These are phyloP conservation scores for Sesia bembeciformis DNA, from an alignment of 2,888 invertebrate genomes.

Conservation along the genomic window DNA sequence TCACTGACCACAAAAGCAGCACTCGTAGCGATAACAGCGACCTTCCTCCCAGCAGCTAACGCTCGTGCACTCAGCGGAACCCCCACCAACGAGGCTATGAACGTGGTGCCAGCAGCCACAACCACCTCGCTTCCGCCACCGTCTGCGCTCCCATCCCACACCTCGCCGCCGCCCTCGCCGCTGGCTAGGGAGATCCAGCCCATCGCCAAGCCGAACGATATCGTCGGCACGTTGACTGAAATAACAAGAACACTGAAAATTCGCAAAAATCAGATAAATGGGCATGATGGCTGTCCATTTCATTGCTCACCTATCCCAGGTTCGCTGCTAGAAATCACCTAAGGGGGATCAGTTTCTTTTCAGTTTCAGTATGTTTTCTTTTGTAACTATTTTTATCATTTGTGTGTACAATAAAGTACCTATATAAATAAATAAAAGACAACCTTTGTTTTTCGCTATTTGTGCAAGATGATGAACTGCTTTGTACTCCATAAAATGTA, in stretches of 20 bases:
- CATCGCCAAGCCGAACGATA: slow-evolving; percentile 47
- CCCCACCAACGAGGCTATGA: slow-evolving; percentile 29
- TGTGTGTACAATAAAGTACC: too few species aligned
- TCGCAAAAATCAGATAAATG: too few species aligned
- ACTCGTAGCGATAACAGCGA: slow-evolving; percentile 36
- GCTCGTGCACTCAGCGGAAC: slow-evolving; percentile 41
- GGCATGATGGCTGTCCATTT: too few species aligned
- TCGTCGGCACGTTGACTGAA: slow-evolving; percentile 45
- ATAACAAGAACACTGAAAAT: slow-evolving; percentile 1
- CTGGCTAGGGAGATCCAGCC: slow-evolving; percentile 53
- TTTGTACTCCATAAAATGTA: too few species aligned
- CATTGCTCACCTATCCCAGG: too few species aligned
- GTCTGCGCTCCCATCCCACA: not conserved
- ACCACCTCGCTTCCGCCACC: slow-evolving; percentile 12
- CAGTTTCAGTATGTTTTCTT: too few species aligned
- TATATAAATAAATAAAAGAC: too few species aligned
- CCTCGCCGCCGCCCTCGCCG: slow-evolving; percentile 24
- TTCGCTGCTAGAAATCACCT: too few species aligned
- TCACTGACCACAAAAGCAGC: slow-evolving; percentile 33
- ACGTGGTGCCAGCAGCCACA: slow-evolving; percentile 28
- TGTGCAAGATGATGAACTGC: too few species aligned
- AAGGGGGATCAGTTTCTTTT: too few species aligned
- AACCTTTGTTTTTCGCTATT: too few species aligned
- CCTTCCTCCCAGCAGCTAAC: slow-evolving; percentile 30
- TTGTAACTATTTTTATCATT: too few species aligned